Base-by-base conservation (phyloP, 2,113 vertebrate genomes). In the Gambusia holbrooki region DNA sequence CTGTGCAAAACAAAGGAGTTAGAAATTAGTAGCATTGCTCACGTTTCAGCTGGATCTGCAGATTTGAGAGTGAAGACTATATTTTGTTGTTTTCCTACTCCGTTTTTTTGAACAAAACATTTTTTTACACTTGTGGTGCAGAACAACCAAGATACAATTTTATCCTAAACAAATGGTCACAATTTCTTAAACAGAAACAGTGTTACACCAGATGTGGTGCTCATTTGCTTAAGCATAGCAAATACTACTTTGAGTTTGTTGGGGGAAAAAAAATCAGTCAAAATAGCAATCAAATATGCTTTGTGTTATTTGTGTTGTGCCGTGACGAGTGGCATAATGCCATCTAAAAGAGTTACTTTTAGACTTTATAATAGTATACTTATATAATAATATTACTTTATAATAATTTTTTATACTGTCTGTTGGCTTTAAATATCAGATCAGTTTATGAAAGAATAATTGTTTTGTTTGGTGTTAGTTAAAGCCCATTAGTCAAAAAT, bases 51-150 rank as follows among this genome's bases (percentile, higher is more conserved):
- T 86, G 79, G 77, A 84, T 48, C 4, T 48, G 45, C 45, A 48
- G 14, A 48, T 79, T 80, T 69, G 29, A 15, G 60, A 75, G 72
- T 63, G 84, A 77, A 82, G 87, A 84, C 71, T 30, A 65, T 73
- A 69, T 86, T 91, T 71, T 72, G 86, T 91, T 48, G 69, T 62
- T 90, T 91, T 90, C 82, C 82, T 76, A 79, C 74, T 71, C 78
- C 73, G 76, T 71, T 84, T 71, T 37, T 71, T 83, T 76, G 54
- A 17, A 45, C 42, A 45, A 19, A 17, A 48, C 17, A 15, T 48
- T 48, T 48, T 48, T 79, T 71, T 85, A 66, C 70, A 62, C 69
- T 83, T 76, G 83, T 80, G 82, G 80, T 85, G 71, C 84, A 88
- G 48, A 85, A 80, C 73, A 71, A 79, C 81, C 71, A 78, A 84